A percentile compares a stretch with the other conserved stretches of the same genome.
Evolutionary conservation across 2,888 invertebrate species (phyloP).

Genomic region (Seira ritae): DNA sequence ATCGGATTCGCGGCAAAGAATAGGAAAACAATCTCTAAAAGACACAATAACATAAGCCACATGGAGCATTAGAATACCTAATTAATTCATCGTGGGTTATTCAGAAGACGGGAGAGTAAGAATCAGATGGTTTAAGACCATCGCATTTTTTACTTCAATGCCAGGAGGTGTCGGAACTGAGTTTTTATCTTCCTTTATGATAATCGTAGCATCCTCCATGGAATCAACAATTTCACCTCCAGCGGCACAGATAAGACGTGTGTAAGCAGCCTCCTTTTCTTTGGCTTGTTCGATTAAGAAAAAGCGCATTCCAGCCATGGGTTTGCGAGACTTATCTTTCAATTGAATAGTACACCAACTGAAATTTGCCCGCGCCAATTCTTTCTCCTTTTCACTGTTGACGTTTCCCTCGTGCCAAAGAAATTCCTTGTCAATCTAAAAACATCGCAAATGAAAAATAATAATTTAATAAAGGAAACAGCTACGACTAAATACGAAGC

Average conservation of each 20-base stretch:
- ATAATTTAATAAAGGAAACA: conserved; percentile 25
- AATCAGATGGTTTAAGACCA: conserved; percentile 58
- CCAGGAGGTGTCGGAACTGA: background rate
- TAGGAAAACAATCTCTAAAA: too few relatives aligned
- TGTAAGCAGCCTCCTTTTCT: conserved; percentile 18
- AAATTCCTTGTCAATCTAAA: conserved; percentile 50
- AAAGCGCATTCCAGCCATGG: conserved; percentile 72
- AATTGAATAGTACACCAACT: conserved; percentile 51
- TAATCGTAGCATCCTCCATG: conserved; percentile 76
- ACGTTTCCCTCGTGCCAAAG: conserved; percentile 56
- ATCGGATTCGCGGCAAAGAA: too few relatives aligned
- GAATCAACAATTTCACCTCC: conserved; percentile 83
- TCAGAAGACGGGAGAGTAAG: too few relatives aligned
- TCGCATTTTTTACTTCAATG: conserved; percentile 30
- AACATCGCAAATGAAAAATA: conserved; percentile 4
- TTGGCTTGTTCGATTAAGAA: conserved; percentile 76
- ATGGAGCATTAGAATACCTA: too few relatives aligned
- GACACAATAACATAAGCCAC: too few relatives aligned
- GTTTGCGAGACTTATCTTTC: conserved; percentile 34
- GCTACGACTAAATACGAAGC: too few relatives aligned
- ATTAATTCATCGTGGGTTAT: too few relatives aligned
- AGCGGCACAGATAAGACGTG: conserved; percentile 85
- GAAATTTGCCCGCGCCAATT: conserved; percentile 43
- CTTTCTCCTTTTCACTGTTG: conserved; percentile 40
- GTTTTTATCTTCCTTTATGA: conserved; percentile 54